Evolutionary conservation across 2,888 invertebrate genomes (phyloP).

Genomic region (Eledone cirrhosa): DNA sequence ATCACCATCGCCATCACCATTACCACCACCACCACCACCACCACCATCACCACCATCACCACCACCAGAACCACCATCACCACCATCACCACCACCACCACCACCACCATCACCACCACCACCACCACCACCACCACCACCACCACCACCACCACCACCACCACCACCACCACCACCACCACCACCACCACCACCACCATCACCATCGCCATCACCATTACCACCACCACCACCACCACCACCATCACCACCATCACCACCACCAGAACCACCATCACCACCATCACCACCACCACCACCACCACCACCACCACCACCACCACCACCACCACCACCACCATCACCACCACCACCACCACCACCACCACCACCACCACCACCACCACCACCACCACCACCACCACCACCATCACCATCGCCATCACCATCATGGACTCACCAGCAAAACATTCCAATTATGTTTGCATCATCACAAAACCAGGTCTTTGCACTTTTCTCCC

Average conservation of each 20-base stretch:
- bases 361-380: background rate
- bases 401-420: background rate
- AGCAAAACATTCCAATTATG: background rate
- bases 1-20: too few species aligned
- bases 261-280: too few species aligned
- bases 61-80: too few species aligned
- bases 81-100: too few species aligned
- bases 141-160: background rate
- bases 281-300: background rate
- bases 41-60: too few species aligned
- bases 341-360: background rate
- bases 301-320: background rate
- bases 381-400: background rate
- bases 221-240: slow-evolving; percentile 2
- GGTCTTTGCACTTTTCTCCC: background rate
- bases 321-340: background rate
- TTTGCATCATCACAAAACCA: background rate
- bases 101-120: too few species aligned
- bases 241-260: too few species aligned
- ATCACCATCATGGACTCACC: background rate
- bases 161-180: slow-evolving; percentile 2
- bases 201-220: too few species aligned
- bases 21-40: too few species aligned
- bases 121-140: too few species aligned
- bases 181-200: background rate